Evolutionary conservation across 2,888 invertebrate species (phyloP), one percentile per base, ranked within the genome.

Genomic region (Drosophila koepferae): DNA sequence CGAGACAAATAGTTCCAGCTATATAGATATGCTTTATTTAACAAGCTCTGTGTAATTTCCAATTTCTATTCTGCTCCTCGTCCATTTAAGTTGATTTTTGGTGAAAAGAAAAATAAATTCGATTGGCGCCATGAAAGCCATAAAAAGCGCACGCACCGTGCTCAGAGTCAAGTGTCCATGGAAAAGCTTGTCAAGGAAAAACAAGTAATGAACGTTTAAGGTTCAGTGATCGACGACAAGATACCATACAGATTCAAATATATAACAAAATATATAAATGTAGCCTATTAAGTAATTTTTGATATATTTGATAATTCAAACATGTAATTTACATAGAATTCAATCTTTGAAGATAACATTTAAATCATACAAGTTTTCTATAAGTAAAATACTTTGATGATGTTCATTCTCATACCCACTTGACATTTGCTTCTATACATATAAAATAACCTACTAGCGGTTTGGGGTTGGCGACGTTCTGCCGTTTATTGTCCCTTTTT

Each of bases 61-160:
- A 43, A 72, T 59, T 87, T 63, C 49, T 55, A 51, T 56, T 67
- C 64, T 59, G 34, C 65, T 73, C 67, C 69, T 66, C 63, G 65
- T 66, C 63, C 49, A 69, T 71, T 83, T 66, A 70, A 79, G 71
- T 51, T 63, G 53, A 28, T 44, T 62, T 38, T 51, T 36, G 56
- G 55, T n/a, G n/a, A 28, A n/a, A n/a, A 41, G 12, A 28, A 23
- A 16, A 44, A 63, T 43, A 63, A 68, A 70, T 75, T 75, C 79
- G 72, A 71, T 81, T 89, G 85, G 85, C 85, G 85, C 85, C 85
- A 89, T 41, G 40, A 79, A 89, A 74, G 69, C 75, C 77, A 81
- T 86, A 86, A 86, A 89, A 86, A 75, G 49, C 62, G 31, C 81
- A 66, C 81, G 77, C 82, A 72, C 56, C 40, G 40, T 58, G 44